Evolutionary conservation across 1,140 invertebrate genomes (phyloP), one percentile per base, ranked within the genome.

Genomic region (Octopus sinensis): DNA sequence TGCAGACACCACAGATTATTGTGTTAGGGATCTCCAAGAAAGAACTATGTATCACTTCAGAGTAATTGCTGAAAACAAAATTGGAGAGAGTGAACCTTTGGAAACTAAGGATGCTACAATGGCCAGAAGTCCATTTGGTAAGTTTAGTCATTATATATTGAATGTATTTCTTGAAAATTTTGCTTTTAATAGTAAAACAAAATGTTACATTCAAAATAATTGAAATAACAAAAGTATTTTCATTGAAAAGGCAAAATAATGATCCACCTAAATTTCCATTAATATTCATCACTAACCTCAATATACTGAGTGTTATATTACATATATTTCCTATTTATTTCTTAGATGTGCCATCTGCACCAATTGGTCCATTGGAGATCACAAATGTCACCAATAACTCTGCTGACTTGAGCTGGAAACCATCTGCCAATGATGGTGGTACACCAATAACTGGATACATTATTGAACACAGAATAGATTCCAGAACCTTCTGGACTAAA

Each of bases 11-110:
- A 83, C 82, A 52, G 85, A 91, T 94, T 94, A 97, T 83, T 97
- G 93, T 80, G 97, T 98, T 88, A 95, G 96, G 79, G 95, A 96
- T 84, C 96, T 99, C 13, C 93, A 94, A 78, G 96, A 97, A 80
- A 86, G 84, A 77, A 96, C 97, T 87, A 96, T 98, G 91, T 99
- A 99, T 88, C 93, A 97, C 86, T 99, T 99, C 93, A 93, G 97
- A 83, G 94, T 99, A 4, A 95, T 96, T 93, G 98, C 98, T 10
- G 96, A 96, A 43, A 99, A 99, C 91, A 97, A 98, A 77, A 98
- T 98, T 87, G 98, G 98, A 54, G 95, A 96, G 91, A 96, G 97
- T 87, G 94, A 95, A 80, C 95, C 97, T 6, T 96, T 89, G 95
- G 96, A 54, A 91, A 93, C 51, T 7, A 2, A 94, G 23, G 92